Evolutionary conservation across 1,140 invertebrate species (phyloP), one percentile per base, ranked within the genome.

Genomic region (Drosophila truncata): DNA sequence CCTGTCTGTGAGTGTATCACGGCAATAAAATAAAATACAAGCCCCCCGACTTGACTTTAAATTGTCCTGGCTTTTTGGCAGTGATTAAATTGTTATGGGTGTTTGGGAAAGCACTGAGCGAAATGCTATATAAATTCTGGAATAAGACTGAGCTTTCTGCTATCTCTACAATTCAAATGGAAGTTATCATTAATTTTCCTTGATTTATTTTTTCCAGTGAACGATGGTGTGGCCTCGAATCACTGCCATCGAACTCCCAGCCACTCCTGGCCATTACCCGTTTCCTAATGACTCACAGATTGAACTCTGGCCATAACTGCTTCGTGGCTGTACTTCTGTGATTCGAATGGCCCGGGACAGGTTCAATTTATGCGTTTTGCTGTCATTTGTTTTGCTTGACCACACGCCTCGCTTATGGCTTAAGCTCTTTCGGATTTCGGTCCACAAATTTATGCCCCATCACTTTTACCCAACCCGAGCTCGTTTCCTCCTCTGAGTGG

Each of bases 41-140:
- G 63, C 58, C 67, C 27, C 66, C 49, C 20, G 65, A 29, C 42
- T 29, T 42, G 44, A 61, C 67, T 78, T 65, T 27, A 74, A 80
- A 82, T 64, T 63, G 63, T 87, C 20, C 62, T 60, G 35, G 62
- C 61, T 84, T 54, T 54, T 83, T 73, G 71, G 58, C 85, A 78
- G 80, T 80, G 85, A 88, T 87, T 88, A 90, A 87, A 87, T 88
- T 84, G 84, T 84, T 88, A 87, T 88, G 80, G 54, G 65, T 78
- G 23, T 39, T 74, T 52, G 41, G 20, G 13, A 65, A 59, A 41
- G 9, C 44, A 35, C 60, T 55, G 33, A 55, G 31, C 8, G 27
- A 62, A 54, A 61, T 25, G 9, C 9, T 1, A 13, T 6, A 23
- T 23, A 54, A 23, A 5, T 1, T 18, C 27, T 1, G n/a, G 6